These are phyloP conservation scores for Gryllus longicercus DNA, from an alignment of 2,888 invertebrate species.

Conservation along the genomic window DNA sequence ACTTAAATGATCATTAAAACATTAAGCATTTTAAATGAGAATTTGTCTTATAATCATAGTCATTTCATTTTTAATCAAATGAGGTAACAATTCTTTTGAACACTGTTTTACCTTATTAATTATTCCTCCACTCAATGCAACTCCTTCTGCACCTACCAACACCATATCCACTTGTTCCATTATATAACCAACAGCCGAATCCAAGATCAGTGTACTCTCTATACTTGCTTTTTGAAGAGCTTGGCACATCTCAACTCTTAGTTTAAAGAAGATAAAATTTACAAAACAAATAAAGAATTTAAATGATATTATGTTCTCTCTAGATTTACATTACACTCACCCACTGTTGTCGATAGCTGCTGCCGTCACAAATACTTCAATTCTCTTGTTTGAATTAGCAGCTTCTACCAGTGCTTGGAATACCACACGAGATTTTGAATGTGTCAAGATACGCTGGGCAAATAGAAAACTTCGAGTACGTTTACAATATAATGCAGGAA, in stretches of 20 bases:
- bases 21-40: too few species aligned
- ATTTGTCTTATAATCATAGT: too few species aligned
- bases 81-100: neutral
- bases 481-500: too few species aligned
- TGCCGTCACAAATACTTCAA: conserved; percentile 85
- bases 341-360: conserved; percentile 80
- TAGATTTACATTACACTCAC: conserved; percentile 51
- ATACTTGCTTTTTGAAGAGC: conserved; percentile 71
- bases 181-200: conserved; percentile 86
- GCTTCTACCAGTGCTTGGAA: conserved; percentile 81
- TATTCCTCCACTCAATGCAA: conserved; percentile 96
- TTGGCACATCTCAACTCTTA: conserved; percentile 61
- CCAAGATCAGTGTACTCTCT: conserved; percentile 78
- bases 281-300: neutral
- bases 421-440: conserved; percentile 90
- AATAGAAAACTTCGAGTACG: conserved; percentile 25
- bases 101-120: conserved; percentile 80
- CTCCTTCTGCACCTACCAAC: conserved; percentile 95
- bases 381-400: conserved; percentile 72
- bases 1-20: too few species aligned
- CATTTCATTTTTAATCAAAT: too few species aligned
- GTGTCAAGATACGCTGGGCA: conserved; percentile 77
- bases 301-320: neutral
- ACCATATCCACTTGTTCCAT: conserved; percentile 96
- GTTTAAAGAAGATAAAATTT: neutral